phyloP scores from a whole-genome alignment of 1,140 invertebrate genomes.

The Drosophila littoralis region DNA sequence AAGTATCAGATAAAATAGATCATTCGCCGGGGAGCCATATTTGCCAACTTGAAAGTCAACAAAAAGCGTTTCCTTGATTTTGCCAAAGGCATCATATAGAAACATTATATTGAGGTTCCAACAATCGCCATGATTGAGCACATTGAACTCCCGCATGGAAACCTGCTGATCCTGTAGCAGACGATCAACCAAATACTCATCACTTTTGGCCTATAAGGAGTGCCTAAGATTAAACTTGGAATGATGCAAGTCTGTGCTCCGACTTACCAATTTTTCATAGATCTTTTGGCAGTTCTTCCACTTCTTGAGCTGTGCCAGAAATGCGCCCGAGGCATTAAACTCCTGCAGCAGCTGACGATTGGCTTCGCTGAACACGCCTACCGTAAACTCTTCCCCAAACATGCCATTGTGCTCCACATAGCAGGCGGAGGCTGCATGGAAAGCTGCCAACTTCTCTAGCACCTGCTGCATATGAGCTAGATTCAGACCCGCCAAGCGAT shows the following conservation, averaged over 20 bases:
- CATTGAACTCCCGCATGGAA: conserved; percentile 86
- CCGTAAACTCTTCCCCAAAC: conserved; percentile 69
- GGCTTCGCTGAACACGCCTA: conserved; percentile 66
- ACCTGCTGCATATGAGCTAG: conserved; percentile 85
- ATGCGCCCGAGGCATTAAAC: conserved; percentile 68
- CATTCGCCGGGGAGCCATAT: conserved; percentile 79
- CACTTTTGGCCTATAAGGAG: conserved; percentile 61
- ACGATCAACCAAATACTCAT: conserved; percentile 74
- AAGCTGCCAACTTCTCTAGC: conserved; percentile 85
- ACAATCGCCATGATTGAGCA: conserved; percentile 88
- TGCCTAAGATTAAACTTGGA: background rate
- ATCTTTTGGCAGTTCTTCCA: conserved; percentile 74
- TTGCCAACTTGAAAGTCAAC: conserved; percentile 81
- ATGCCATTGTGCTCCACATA: conserved; percentile 75
- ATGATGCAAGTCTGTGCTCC: background rate
- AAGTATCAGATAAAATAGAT: conserved; percentile 77
- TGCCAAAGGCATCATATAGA: conserved; percentile 81
- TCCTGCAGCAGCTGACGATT: conserved; percentile 75
- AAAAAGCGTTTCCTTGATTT: conserved; percentile 78
- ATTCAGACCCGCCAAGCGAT: conserved; percentile 85
- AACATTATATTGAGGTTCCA: conserved; percentile 90
- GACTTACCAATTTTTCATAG: conserved; percentile 72
- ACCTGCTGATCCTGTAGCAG: conserved; percentile 65
- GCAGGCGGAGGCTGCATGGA: conserved; percentile 85
- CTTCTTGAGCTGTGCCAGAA: conserved; percentile 73